Base-by-base conservation (phyloP, 2,888 invertebrate genomes). In the Plagodis dolabraria region DNA sequence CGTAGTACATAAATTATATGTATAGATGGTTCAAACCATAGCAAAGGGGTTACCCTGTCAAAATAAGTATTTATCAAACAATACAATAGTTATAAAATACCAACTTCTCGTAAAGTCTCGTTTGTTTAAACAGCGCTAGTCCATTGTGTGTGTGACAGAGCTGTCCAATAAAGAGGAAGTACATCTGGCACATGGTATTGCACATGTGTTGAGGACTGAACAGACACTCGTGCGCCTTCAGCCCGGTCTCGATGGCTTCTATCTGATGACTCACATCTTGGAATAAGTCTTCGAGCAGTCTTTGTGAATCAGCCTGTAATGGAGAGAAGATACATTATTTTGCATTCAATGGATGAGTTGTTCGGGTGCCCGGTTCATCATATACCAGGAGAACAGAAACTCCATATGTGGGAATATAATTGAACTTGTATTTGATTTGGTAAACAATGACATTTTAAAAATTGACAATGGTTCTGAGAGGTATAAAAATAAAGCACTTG, bases 81-180 rank as follows among this genome's bases (percentile, higher is more conserved):
- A 1, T 22, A 22, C 22, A 22, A 43, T 12, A 0, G 7, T 43
- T 5, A 6, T 12, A 12, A 0, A 43, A 51, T 11, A 82, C 91
- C 93, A 86, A 97, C 96, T 95, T 94, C 77, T 96, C 95, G 83
- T 96, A 96, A 66, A 97, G 94, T 51, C 95, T 95, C 47, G 96
- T 94, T 73, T 94, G 95, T 65, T 96, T 96, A 49, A 99, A 94
- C 53, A 96, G 93, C 68, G 93, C 93, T 45, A 96, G 87, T 2
- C 97, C 97, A 47, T 93, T 92, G 53, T 94, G 94, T 7, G 94
- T 94, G 65, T 96, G 95, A 71, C 96, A 96, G 75, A 99, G 94
- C 70, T 97, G 96, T 0, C 99, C 99, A 64, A 99, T 95, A 81
- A 98, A 97, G 47, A 99, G 94, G 87, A 99, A 99, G 93, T 99